A percentile compares a stretch with the other conserved stretches of the same genome.
These are phyloP conservation scores for Mellivora capensis DNA, from an alignment of 2,113 vertebrate species.

Conservation along the genomic window DNA sequence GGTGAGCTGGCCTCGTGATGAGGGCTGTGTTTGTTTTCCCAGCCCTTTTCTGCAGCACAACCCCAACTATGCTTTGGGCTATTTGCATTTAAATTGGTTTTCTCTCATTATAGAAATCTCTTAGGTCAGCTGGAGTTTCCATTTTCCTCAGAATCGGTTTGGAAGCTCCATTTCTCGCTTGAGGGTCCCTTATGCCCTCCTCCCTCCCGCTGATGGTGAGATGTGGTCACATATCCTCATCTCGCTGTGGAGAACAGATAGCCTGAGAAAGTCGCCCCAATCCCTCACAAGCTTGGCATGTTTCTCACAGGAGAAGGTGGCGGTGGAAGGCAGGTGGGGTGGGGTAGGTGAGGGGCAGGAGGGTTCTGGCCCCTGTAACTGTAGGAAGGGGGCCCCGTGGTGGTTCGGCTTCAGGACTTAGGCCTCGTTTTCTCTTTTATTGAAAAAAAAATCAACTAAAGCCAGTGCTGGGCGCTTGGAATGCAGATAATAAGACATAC, in stretches of 20 bases:
- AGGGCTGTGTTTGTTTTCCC: neutral
- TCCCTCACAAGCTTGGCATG: neutral
- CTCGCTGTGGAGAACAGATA: neutral
- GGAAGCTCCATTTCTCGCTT: neutral
- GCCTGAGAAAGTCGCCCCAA: neutral
- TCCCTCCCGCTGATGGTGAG: neutral
- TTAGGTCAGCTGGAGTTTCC: constrained; percentile 72
- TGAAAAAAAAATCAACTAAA: neutral
- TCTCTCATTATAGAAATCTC: constrained; percentile 81
- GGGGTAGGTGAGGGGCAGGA: neutral
- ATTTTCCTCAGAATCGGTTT: constrained; percentile 29
- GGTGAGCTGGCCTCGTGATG: neutral
- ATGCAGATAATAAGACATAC: neutral
- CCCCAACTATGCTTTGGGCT: neutral
- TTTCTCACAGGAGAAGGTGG: neutral
- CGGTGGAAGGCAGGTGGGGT: neutral
- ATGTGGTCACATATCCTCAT: neutral
- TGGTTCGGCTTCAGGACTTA: neutral
- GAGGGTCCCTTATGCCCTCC: neutral
- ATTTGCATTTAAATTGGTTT: constrained; percentile 86
- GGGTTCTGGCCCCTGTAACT: neutral
- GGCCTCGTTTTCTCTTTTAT: neutral
- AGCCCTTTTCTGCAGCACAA: neutral
- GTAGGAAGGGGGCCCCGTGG: neutral
- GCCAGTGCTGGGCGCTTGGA: neutral